These are phyloP conservation scores for Acridotheres tristis DNA, from an alignment of 2,797 vertebrate genomes.

Conservation along the genomic window DNA sequence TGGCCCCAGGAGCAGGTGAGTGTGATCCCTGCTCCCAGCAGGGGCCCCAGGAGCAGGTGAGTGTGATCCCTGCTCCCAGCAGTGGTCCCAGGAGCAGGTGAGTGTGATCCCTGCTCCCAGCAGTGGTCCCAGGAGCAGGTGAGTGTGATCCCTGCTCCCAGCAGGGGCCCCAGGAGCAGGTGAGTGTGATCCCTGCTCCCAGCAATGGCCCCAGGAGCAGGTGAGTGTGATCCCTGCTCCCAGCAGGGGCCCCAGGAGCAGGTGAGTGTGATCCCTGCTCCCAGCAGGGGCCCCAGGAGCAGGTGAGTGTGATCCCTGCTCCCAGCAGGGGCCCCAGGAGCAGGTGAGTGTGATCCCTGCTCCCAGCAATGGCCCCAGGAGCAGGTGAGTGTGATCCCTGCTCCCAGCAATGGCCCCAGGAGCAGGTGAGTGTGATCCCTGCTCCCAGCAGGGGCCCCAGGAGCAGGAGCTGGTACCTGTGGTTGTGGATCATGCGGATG, in stretches of 20 bases:
- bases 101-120: neutral
- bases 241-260: neutral
- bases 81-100: neutral
- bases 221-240: neutral
- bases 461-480: constrained; percentile 78
- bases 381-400: neutral
- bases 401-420: neutral
- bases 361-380: neutral
- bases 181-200: neutral
- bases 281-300: neutral
- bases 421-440: neutral
- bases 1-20: no score
- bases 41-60: no score
- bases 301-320: neutral
- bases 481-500: constrained; percentile 98
- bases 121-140: no score
- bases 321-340: no score
- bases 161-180: neutral
- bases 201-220: neutral
- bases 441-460: neutral
- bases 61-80: no score
- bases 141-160: no score
- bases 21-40: no score
- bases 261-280: no score
- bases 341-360: no score